Percentiles rank a stretch among this genome's conserved stretches.
Evolutionary conservation across 2,888 invertebrate species (phyloP).

Genomic region (Eilema caniola): DNA sequence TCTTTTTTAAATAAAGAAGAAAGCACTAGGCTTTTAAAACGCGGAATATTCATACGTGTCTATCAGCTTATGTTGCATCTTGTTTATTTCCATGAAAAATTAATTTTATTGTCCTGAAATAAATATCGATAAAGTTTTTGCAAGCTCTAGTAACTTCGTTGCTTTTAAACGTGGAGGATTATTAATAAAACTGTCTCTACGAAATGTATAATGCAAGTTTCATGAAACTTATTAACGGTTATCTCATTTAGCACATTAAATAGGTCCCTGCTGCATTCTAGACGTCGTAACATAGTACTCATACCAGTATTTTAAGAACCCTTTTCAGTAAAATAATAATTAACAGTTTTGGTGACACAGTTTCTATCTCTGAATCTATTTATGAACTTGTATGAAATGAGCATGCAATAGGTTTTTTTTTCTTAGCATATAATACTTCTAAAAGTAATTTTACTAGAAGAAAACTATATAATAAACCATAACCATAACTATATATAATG

Average conservation of each 20-base stretch:
- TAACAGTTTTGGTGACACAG: too few relatives aligned
- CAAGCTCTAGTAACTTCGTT: neutral
- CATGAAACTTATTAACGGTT: neutral
- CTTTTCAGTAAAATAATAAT: too few relatives aligned
- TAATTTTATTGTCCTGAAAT: neutral
- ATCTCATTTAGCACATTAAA: neutral
- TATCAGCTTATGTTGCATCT: neutral
- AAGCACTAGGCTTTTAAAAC: too few relatives aligned
- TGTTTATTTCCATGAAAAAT: neutral
- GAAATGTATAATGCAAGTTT: neutral
- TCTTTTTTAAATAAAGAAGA: too few relatives aligned
- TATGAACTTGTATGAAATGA: too few relatives aligned
- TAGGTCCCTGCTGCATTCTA: neutral
- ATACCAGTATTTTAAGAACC: too few relatives aligned
- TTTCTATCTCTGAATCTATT: too few relatives aligned
- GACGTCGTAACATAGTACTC: neutral
- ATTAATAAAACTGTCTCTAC: constrained; percentile 1
- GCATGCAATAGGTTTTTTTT: too few relatives aligned
- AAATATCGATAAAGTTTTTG: neutral
- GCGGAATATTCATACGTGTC: neutral
- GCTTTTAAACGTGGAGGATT: neutral
- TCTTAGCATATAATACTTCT: neutral
- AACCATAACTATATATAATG: too few relatives aligned
- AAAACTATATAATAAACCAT: too few relatives aligned
- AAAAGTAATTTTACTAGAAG: neutral